Base-by-base conservation (phyloP, 2,888 invertebrate genomes). In the Nematopogon swammerdamellus region DNA sequence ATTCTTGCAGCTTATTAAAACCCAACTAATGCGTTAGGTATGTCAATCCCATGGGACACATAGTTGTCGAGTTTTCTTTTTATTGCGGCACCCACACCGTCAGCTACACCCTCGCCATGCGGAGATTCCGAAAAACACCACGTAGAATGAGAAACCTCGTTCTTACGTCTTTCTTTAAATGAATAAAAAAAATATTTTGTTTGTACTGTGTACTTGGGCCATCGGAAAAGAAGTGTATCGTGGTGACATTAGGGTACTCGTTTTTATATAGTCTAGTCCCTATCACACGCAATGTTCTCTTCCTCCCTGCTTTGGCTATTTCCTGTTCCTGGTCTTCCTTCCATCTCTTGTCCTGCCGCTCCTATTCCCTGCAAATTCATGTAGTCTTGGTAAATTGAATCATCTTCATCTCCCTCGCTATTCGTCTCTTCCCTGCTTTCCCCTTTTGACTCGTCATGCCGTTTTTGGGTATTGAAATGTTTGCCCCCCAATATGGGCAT, bases 21-120 rank as follows among this genome's bases (percentile, higher is more conserved):
- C 47, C n/a, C 50, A 29, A 36, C 44, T 30, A 20, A 25, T 43
- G 49, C 49, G n/a, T 46, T 29, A 25, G 25, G 17, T 43, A 46
- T 43, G 16, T 50, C 46, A 16, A 30, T 14, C 14, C 46, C 46
- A 43, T 50, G 46, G 18, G 47, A 42, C 16, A 47, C 49, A 10
- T 19, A 19, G 36, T 45, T 18, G 19, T 49, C 49, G 10, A 49
- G 19, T 18, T 17, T 45, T 36, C 45, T 49, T 30, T 49, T 45
- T 30, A 49, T 49, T 30, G 45, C 45, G n/a, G 17, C 49, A 19
- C 45, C 45, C 14, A 45, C 36, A 49, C 49, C 49, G 29, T 49
- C 45, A 29, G 45, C 29, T 11, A 36, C 45, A 42, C 50, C 46
- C 19, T 46, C 43, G 19, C 50, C 50, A 36, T 46, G 43, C 11